Percentiles rank a stretch among this genome's conserved stretches.
Evolutionary conservation across 1,140 invertebrate species (phyloP).

Genomic region (Dendrolimus punctatus): DNA sequence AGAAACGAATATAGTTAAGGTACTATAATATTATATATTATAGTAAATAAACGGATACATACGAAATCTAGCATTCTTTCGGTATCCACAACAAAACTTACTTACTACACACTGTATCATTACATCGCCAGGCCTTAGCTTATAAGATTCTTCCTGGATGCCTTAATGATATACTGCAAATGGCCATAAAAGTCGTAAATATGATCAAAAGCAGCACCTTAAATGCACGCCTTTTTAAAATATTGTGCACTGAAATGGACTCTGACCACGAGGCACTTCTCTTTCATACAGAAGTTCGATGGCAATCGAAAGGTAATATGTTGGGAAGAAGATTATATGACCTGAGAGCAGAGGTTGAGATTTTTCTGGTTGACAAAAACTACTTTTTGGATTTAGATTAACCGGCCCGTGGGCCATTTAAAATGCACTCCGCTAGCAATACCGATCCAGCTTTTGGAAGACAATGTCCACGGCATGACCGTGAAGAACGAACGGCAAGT

Average conservation of each 20-base stretch:
- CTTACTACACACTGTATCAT: too few relatives aligned
- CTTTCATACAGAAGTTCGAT: slow-evolving; percentile 19
- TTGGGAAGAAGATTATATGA: slow-evolving; percentile 22
- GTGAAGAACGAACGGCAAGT: too few relatives aligned
- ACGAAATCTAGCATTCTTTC: too few relatives aligned
- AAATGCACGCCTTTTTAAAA: slow-evolving; percentile 30
- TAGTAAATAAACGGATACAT: too few relatives aligned
- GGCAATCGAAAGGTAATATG: slow-evolving; percentile 33
- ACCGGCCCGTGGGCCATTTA: too few relatives aligned
- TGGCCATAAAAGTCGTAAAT: slow-evolving; percentile 35
- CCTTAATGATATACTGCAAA: slow-evolving; percentile 23
- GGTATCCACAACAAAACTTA: too few relatives aligned
- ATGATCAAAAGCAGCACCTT: slow-evolving; percentile 32
- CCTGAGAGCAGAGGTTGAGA: slow-evolving; percentile 17
- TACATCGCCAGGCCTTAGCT: slow-evolving; percentile 35
- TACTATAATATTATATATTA: too few relatives aligned
- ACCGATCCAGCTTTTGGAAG: slow-evolving; percentile 9
- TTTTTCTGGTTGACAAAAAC: slow-evolving; percentile 18
- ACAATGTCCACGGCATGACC: too few relatives aligned
- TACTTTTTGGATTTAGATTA: slow-evolving; percentile 11
- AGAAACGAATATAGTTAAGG: too few relatives aligned
- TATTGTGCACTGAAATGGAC: slow-evolving; percentile 23
- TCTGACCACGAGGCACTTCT: slow-evolving; percentile 24
- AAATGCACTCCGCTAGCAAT: too few relatives aligned
- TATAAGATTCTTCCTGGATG: slow-evolving; percentile 30